phyloP scores from a whole-genome alignment of 2,113 vertebrate genomes.

The Phasianus colchicus region DNA sequence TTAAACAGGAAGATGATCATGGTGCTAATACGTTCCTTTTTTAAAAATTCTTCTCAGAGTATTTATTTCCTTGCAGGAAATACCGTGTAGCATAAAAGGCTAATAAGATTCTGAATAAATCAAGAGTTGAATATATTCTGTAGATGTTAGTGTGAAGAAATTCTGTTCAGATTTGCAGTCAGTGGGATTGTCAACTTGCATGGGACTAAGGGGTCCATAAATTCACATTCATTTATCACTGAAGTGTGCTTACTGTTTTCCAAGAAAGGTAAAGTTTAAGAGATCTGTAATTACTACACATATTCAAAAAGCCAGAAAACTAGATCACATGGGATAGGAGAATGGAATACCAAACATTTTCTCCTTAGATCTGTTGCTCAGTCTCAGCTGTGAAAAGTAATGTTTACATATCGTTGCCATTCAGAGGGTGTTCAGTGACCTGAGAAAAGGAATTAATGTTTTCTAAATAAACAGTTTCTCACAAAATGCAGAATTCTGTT shows the following conservation, averaged over 20 bases:
- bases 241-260: not conserved
- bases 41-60: not conserved
- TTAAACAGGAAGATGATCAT: not conserved
- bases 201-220: not conserved
- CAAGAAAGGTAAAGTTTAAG: not conserved
- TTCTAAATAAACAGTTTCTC: not conserved
- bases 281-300: not conserved
- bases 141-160: not conserved
- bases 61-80: not conserved
- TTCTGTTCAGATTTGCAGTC: not conserved
- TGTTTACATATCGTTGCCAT: not conserved
- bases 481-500: not conserved
- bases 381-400: not conserved
- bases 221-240: not conserved
- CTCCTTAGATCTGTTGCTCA: not conserved
- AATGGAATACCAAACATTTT: not conserved
- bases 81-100: not conserved
- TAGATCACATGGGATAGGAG: not conserved
- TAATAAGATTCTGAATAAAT: not conserved
- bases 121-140: not conserved
- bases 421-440: not conserved
- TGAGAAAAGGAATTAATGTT: not conserved
- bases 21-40: not conserved
- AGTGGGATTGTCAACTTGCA: not conserved
- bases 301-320: not conserved